These are phyloP conservation scores for Scomberomorus guttatus DNA, from an alignment of 2,797 vertebrate genomes.

Conservation along the genomic window DNA sequence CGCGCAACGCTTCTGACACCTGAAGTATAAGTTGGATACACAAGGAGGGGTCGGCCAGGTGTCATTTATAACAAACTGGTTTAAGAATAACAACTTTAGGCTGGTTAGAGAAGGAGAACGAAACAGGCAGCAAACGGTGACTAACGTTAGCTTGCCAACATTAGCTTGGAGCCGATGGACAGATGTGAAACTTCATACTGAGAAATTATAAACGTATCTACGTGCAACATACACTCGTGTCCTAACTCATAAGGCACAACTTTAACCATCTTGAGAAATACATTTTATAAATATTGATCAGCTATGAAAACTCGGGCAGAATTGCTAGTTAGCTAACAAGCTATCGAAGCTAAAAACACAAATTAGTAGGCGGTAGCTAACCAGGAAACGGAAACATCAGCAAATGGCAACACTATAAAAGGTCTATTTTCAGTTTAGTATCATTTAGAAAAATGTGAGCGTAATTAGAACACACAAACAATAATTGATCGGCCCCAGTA, in stretches of 20 bases:
- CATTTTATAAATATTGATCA: accelerated
- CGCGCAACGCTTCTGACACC: neutral
- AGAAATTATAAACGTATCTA: neutral
- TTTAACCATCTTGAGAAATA: accelerated
- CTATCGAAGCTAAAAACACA: slow-evolving; percentile 87
- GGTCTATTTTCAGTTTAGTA: slow-evolving; percentile 53
- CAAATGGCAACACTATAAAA: slow-evolving; percentile 61
- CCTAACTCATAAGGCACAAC: accelerated
- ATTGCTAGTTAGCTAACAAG: slow-evolving; percentile 58
- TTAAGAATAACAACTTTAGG: slow-evolving; percentile 11
- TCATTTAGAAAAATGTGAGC: slow-evolving; percentile 31
- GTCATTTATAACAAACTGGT: neutral
- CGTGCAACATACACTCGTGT: accelerated
- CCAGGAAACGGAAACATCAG: slow-evolving; percentile 88
- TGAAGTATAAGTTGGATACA: neutral
- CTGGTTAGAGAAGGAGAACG: slow-evolving; percentile 7
- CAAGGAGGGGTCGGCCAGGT: neutral
- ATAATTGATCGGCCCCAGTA: neutral
- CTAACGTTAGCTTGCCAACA: slow-evolving; percentile 23
- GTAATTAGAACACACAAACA: neutral
- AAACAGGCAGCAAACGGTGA: slow-evolving; percentile 30
- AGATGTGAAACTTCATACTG: slow-evolving; percentile 42
- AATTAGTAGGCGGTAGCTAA: slow-evolving; percentile 85
- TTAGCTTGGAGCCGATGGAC: slow-evolving; percentile 15
- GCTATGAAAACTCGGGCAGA: slow-evolving; percentile 8